Evolutionary conservation across 2,113 vertebrate species (phyloP).

Genomic region (Corapipo altera): DNA sequence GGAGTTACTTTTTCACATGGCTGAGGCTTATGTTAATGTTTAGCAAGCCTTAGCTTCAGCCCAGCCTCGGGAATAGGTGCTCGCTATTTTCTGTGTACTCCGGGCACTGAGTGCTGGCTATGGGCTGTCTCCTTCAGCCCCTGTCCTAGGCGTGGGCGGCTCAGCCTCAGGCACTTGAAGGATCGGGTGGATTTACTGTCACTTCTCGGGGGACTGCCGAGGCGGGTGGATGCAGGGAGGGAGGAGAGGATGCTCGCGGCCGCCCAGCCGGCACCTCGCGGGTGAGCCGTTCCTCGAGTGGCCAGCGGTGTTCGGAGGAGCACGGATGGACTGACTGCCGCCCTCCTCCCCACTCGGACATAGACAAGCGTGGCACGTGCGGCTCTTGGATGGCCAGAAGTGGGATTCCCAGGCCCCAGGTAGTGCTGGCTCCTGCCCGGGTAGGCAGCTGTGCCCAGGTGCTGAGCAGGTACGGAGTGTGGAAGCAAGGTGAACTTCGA

Average conservation of each 20-base stretch:
- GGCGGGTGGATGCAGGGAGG: not conserved
- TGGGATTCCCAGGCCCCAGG: not conserved
- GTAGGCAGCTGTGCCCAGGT: not conserved
- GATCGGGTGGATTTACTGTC: not conserved
- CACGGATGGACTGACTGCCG: not conserved
- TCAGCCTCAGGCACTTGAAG: not conserved
- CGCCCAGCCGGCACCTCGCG: accelerated
- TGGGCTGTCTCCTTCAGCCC: not conserved
- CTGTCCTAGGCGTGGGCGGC: not conserved
- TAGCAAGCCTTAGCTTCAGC: not conserved
- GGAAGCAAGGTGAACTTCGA: not conserved
- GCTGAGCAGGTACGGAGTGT: slow-evolving; percentile 67
- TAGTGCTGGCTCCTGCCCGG: not conserved
- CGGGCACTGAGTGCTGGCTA: not conserved
- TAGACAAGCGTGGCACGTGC: not conserved
- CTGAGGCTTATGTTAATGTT: not conserved
- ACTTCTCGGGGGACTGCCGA: not conserved
- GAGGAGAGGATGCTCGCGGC: not conserved
- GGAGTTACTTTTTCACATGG: not conserved
- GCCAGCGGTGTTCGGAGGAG: accelerated
- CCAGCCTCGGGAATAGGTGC: not conserved
- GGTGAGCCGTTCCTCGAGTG: not conserved
- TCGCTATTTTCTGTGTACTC: not conserved
- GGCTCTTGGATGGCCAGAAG: not conserved
- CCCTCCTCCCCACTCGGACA: not conserved